Base-by-base conservation (phyloP, 2,113 vertebrate species). In the Scatophagus argus region DNA sequence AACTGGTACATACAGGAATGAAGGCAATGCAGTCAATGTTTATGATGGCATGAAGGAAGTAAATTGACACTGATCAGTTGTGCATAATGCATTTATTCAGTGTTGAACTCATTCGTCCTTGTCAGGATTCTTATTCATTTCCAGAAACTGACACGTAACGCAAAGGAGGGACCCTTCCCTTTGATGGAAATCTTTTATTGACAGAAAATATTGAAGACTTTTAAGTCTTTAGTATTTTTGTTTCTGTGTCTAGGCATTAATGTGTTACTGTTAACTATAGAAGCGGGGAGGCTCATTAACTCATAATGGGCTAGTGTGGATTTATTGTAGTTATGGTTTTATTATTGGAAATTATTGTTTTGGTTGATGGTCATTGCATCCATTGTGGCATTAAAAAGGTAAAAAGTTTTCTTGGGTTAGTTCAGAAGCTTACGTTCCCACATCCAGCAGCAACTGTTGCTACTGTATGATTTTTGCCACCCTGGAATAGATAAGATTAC, bases 401-500 rank as follows among this genome's bases (percentile, higher is more conserved):
- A n/a, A n/a, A n/a, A n/a, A n/a, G n/a, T n/a, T n/a, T n/a, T n/a
- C n/a, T n/a, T n/a, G n/a, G n/a, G n/a, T n/a, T n/a, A 44, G 32
- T 56, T 44, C n/a, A 29, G 51, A 47, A 34, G 6, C 12, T 58
- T 17, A n/a, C 7, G 3, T 27, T 10, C 14, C 10, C 29, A 36
- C 34, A 41, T 74, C 46, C 8, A 54, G 34, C 47, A 32, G 49
- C 41, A 81, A 9, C 38, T 52, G 16, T 43, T 73, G 52, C 51
- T 52, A 25, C 17, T 27, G 17, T 75, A 14, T 46, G 55, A 46
- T 66, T 43, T n/a, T 2, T 70, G 17, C 27, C 10, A 39, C 27
- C 25, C 5, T 54, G 16, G 44, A 63, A 43, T 52, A 54, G 43
- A 58, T 68, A 81, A 43, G 23, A 58, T 61, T 49, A 49, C 13